Evolutionary conservation across 30 jellyfish, hydroid and myxozoan genomes (phyloP).

Genomic region (Cassiopea xamachana): DNA sequence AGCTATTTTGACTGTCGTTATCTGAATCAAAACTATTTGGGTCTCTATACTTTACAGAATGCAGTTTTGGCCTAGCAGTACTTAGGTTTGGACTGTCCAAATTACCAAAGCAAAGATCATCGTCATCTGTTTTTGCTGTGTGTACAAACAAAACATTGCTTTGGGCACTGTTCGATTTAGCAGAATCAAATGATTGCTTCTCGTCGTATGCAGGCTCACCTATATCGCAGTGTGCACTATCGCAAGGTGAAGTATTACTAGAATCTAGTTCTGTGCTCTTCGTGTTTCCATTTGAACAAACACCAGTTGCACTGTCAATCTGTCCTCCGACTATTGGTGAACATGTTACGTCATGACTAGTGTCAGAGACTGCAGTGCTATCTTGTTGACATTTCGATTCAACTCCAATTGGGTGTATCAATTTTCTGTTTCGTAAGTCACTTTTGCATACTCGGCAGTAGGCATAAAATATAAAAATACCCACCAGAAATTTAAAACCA

Average conservation of each 20-base stretch:
- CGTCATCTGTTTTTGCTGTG: neutral
- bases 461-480: neutral
- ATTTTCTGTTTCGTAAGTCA: neutral
- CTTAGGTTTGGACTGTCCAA: neutral
- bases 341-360: neutral
- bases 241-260: neutral
- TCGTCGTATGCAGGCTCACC: neutral
- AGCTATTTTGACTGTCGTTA: neutral
- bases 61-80: neutral
- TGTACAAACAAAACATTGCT: neutral
- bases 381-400: neutral
- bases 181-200: neutral
- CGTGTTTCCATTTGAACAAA: neutral
- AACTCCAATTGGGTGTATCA: neutral
- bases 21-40: conserved; percentile 24
- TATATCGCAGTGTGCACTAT: neutral
- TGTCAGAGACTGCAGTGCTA: neutral
- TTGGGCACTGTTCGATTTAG: neutral
- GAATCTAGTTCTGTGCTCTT: neutral
- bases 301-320: neutral
- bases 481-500: neutral
- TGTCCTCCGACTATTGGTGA: neutral
- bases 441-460: neutral
- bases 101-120: neutral
- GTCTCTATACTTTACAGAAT: neutral